phyloP scores from a whole-genome alignment of 2,797 vertebrate genomes.

The Chaetophractus vellerosus region DNA sequence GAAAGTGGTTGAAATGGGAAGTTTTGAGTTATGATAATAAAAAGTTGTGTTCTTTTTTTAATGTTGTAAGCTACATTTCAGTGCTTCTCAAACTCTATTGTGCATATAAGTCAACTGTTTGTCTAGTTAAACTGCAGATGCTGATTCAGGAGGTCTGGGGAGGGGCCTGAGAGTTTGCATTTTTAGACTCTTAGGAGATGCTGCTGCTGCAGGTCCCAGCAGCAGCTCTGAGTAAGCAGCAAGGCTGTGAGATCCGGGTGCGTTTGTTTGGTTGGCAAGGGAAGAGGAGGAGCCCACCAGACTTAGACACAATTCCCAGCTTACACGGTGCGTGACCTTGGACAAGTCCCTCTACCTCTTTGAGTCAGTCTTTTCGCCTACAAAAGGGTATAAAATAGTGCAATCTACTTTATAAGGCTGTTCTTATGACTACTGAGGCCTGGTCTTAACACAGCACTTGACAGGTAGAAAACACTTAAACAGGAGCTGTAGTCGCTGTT shows the following conservation, averaged over 20 bases:
- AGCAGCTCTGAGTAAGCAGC: not conserved
- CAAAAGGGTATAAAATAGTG: not conserved
- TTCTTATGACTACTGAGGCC: not conserved
- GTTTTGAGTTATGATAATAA: too few species aligned
- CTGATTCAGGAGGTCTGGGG: not conserved
- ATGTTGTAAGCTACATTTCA: not conserved
- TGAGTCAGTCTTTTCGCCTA: not conserved
- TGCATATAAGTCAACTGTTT: too few species aligned
- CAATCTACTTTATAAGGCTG: not conserved
- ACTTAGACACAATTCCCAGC: not conserved
- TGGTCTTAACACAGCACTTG: not conserved
- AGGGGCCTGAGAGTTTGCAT: not conserved
- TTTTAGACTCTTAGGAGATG: not conserved
- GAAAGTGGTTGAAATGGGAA: too few species aligned
- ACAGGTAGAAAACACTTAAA: not conserved
- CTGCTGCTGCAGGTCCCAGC: not conserved
- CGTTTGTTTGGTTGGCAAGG: not conserved
- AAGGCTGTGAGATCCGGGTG: not conserved
- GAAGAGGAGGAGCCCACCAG: not conserved
- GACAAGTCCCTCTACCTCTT: not conserved
- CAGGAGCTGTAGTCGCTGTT: not conserved
- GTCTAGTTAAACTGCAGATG: not conserved
- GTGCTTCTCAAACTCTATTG: not conserved
- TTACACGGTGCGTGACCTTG: not conserved
- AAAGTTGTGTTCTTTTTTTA: too few species aligned